Base-by-base conservation (phyloP, 2,888 invertebrate species). In the Cephus nigrinus region DNA sequence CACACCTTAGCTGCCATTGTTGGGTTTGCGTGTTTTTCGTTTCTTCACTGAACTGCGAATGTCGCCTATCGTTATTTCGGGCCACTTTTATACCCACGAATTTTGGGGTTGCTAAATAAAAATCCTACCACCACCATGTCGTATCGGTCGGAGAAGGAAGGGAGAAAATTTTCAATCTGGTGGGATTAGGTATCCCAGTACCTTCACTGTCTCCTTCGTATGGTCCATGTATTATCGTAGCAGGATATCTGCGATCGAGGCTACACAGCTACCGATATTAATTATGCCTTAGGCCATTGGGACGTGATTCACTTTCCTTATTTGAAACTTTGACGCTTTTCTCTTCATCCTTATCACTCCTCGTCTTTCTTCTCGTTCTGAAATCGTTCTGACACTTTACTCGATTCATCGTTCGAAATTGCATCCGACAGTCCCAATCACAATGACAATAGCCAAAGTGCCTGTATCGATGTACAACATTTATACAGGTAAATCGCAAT, bases 1-100 rank as follows among this genome's bases (percentile, higher is more conserved):
- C 71, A 33, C 33, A 71, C 71, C 71, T 71, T 71, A 15, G 71
- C 71, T 32, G 71, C 71, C 71, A 71, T 71, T 71, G 71, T 71
- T 71, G 71, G 31, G 71, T 32, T 30, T 32, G 31, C 11, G 5
- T 71, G 71, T 11, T 31, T 71, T 31, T 71, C 31, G 31, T 55
- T 55, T 15, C 40, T 55, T 55, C 40, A 55, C 40, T 9, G 40
- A 55, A 55, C 40, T 55, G 40, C 40, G 40, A 55, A 55, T 55
- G 23, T 55, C 0, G 9, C 5, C 40, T 55, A 4, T 55, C 40
- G 23, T 2, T 1, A 5, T 55, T 55, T 23, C 4, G 4, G 40
- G 23, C 40, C 9, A 55, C 40, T 55, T 55, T 55, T 55, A 55
- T 55, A 55, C 40, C 40, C 40, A 55, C 9, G 40, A 55, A 55